Base-by-base conservation (phyloP, 64 coral and sea anemone species). In the Porites lutea region DNA sequence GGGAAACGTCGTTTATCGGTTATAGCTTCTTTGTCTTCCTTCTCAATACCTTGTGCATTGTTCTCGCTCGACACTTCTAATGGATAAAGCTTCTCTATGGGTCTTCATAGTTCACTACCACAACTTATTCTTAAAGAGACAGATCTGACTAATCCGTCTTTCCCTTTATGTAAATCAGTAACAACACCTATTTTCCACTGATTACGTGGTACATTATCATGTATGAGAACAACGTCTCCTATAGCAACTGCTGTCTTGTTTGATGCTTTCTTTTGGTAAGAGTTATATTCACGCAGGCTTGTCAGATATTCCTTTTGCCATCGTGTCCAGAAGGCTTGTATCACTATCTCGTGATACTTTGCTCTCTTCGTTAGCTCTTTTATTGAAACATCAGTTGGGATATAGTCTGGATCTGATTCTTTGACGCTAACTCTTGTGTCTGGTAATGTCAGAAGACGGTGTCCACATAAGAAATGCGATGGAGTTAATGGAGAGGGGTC, bases 291-390 rank as follows among this genome's bases (percentile, higher is more conserved):
- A 22, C 89, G 48, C 16, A 84, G 89, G 51, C 68, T 91, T 27
- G 79, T 91, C 18, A 91, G 52, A 71, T 91, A 91, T 73, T 91
- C 89, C 15, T 19, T 60, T 59, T 48, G 62, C 89, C 89, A 91
- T 68, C 67, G 88, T 44, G 5, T 61, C 89, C 89, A 89, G 65
- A 89, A 89, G 43, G 75, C 61, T 50, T 82, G 63, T n/a, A 91
- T 69, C 14, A 83, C 3, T 48, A n/a, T 82, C 48, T 90, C 75
- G 14, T 89, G 61, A 52, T 90, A 90, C 69, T 79, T 64, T 50
- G 58, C 59, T 78, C 88, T n/a, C n/a, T n/a, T n/a, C n/a, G n/a
- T n/a, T n/a, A n/a, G n/a, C n/a, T n/a, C n/a, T n/a, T n/a, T n/a
- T n/a, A n/a, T n/a, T n/a, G n/a, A n/a, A n/a, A n/a, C n/a, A n/a